Conservation (phyloP, 2,888 invertebrate species). For the Stramonita haemastoma region DNA sequence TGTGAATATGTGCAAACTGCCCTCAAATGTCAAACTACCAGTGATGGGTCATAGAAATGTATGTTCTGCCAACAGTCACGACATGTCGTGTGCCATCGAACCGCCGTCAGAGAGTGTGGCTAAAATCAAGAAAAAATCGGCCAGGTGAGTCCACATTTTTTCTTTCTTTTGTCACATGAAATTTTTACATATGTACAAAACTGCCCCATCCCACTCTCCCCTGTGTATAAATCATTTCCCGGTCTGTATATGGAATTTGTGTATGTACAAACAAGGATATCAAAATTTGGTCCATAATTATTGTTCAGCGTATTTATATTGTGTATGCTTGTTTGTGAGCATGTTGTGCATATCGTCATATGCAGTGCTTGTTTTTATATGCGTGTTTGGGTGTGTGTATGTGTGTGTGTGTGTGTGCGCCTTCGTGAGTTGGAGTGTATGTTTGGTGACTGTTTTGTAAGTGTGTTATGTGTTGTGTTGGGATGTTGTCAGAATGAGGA, state of each 20-base stretch:
- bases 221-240: background rate
- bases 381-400: background rate
- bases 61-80: conserved; percentile 75
- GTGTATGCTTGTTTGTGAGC: background rate
- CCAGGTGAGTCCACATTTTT: conserved; percentile 54
- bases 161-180: no score
- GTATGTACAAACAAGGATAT: background rate
- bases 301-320: no score
- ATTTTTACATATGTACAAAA: background rate
- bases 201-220: background rate
- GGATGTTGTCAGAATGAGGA: no score
- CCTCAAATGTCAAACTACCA: background rate
- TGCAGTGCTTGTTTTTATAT: background rate
- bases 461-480: no score
- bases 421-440: no score
- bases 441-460: no score
- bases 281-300: no score
- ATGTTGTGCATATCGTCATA: no score
- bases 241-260: background rate
- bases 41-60: background rate
- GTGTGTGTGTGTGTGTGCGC: background rate
- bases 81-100: conserved; percentile 92
- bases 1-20: no score
- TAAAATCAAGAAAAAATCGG: conserved; percentile 67
- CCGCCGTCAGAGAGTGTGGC: conserved; percentile 77